Conservation (phyloP, 92 coral and sea anemone species). For the Zoanthus sociatus region DNA sequence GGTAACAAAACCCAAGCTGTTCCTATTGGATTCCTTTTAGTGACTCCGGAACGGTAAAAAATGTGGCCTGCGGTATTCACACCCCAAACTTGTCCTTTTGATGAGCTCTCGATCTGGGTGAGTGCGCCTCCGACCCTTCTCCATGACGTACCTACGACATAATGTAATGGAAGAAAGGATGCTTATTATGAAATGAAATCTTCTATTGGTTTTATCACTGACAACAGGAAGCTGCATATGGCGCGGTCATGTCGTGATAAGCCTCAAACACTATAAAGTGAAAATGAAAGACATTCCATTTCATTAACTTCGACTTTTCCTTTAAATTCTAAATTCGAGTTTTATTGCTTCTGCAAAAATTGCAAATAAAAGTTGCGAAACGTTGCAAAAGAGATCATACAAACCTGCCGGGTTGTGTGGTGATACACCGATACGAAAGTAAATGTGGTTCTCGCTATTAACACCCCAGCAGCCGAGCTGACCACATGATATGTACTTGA, state of each 20-base stretch:
- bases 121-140: background rate
- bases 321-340: no score
- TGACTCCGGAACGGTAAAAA: conserved; percentile 19
- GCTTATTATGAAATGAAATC: background rate
- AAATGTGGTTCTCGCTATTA: conserved; percentile 3
- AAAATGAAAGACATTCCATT: no score
- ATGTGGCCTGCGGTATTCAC: conserved; percentile 4
- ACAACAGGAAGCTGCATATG: no score
- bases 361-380: background rate
- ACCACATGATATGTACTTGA: conserved; percentile 50
- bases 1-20: background rate
- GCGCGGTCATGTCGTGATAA: no score
- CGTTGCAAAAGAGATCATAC: background rate
- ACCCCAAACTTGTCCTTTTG: conserved; percentile 27
- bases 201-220: no score
- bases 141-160: conserved; percentile 12
- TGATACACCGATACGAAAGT: background rate
- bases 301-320: no score
- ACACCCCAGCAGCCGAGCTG: conserved; percentile 51
- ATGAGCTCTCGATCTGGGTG: conserved; percentile 20
- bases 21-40: conserved; percentile 12
- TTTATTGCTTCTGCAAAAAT: background rate
- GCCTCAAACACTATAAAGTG: no score
- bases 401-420: background rate
- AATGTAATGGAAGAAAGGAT: background rate